Evolutionary conservation across 2,113 vertebrate genomes (phyloP).

Genomic region (Tachysurus vachellii): DNA sequence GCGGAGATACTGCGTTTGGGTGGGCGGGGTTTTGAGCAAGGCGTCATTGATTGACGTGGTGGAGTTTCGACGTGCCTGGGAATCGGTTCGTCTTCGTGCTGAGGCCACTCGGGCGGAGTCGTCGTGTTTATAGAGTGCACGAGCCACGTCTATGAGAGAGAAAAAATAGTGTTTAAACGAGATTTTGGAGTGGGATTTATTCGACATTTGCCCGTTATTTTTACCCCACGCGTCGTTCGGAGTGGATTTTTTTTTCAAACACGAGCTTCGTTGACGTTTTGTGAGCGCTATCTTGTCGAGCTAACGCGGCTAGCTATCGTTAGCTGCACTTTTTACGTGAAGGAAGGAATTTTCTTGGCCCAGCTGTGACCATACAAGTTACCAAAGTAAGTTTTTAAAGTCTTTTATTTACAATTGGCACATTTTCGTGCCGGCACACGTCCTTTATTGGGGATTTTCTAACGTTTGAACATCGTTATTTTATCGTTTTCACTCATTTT

Average conservation of each 20-base stretch:
- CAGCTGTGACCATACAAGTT: slow-evolving; percentile 46
- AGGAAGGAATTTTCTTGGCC: slow-evolving; percentile 52
- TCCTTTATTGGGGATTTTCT: neutral
- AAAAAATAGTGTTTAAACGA: neutral
- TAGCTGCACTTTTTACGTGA: slow-evolving; percentile 30
- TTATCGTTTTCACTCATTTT: no score
- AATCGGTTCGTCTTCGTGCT: slow-evolving; percentile 42
- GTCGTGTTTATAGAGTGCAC: slow-evolving; percentile 53
- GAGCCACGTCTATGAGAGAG: slow-evolving; percentile 30
- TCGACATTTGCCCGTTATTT: neutral
- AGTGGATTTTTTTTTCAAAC: neutral
- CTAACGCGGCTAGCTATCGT: slow-evolving; percentile 32
- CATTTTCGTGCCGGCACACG: neutral
- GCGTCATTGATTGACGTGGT: slow-evolving; percentile 58
- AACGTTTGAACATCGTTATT: neutral
- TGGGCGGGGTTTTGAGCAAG: slow-evolving; percentile 30
- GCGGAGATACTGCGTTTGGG: neutral
- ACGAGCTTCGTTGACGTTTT: neutral
- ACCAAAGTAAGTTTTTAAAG: slow-evolving; percentile 48
- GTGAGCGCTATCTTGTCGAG: neutral
- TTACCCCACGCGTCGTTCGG: neutral
- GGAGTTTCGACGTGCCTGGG: slow-evolving; percentile 39
- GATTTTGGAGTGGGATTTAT: neutral
- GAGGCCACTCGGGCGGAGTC: slow-evolving; percentile 61
- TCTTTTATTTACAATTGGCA: neutral